Base-by-base conservation (phyloP, 2,113 vertebrate genomes). In the Stegostoma tigrinum region DNA sequence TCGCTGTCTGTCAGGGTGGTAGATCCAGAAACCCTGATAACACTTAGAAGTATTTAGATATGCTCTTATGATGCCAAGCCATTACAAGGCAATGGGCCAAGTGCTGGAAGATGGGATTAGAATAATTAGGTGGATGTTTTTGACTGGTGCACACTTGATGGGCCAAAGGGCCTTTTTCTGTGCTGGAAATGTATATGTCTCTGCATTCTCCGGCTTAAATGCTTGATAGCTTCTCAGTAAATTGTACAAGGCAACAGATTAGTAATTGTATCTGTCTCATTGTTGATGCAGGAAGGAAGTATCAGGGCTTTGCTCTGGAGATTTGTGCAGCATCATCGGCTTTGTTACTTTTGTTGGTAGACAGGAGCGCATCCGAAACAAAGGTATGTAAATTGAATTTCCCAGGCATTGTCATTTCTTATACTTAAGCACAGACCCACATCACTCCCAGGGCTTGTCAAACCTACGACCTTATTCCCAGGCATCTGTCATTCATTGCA, bases 301-400 rank as follows among this genome's bases (percentile, higher is more conserved):
- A 24, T 90, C 96, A 61, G 95, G 95, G 70, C 94, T 55, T 75
- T 96, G 96, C 87, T 94, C 96, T 0, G 96, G 96, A 17, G 12
- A 61, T 21, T 55, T 97, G 75, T 98, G 97, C 96, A 98, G 98
- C 85, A 96, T 98, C 96, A 97, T 98, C 0, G 98, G 98, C 78
- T 96, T 98, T 95, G 96, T 97, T 96, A 97, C 96, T 0, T 98
- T 98, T 96, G 96, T 96, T 96, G 98, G 97, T 10, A 97, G 98
- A 15, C 12, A 96, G 0, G 98, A 98, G 96, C 97, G 98, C 95
- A 95, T 97, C 95, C 97, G 97, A 85, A 97, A 61, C 95, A 97
- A 97, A 86, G 97, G 98, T 98, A 72, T 96, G 97, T 34, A 96
- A 96, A 95, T 42, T 95, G 0, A 21, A 95, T 96, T 8, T 34